These are phyloP conservation scores for Cercopithecus mona DNA, from an alignment of 2,113 vertebrate genomes.

Conservation along the genomic window DNA sequence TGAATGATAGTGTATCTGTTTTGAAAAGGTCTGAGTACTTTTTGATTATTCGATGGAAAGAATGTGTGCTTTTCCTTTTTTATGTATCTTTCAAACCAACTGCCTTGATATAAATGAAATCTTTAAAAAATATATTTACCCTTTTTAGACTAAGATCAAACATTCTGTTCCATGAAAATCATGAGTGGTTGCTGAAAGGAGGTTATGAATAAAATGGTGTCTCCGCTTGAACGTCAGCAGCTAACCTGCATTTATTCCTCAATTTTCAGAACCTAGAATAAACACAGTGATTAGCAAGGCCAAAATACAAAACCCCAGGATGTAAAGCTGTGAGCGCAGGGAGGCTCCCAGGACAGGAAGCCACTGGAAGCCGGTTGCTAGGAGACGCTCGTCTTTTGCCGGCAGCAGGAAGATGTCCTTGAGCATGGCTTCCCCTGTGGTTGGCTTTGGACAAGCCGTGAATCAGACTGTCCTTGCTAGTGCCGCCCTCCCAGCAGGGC, in stretches of 20 bases:
- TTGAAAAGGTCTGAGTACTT: constrained; percentile 57
- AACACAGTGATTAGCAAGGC: neutral
- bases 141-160: constrained; percentile 1
- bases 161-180: neutral
- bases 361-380: constrained; percentile 73
- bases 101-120: constrained; percentile 54
- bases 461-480: constrained; percentile 35
- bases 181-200: neutral
- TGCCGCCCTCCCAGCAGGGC: neutral
- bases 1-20: constrained; percentile 45
- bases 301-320: constrained; percentile 33
- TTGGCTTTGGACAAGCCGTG: constrained; percentile 64
- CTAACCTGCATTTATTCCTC: neutral
- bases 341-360: constrained; percentile 57
- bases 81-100: constrained; percentile 50
- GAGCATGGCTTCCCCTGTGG: constrained; percentile 70
- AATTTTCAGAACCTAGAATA: neutral
- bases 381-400: constrained; percentile 67
- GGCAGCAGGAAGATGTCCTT: constrained; percentile 76
- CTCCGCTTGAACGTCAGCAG: neutral
- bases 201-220: neutral
- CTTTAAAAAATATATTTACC: neutral
- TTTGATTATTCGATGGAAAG: constrained; percentile 58
- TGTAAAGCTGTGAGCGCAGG: constrained; percentile 23
- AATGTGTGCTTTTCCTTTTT: constrained; percentile 30